Conservation (phyloP, 1,140 invertebrate genomes). For the Nasonia giraulti region DNA sequence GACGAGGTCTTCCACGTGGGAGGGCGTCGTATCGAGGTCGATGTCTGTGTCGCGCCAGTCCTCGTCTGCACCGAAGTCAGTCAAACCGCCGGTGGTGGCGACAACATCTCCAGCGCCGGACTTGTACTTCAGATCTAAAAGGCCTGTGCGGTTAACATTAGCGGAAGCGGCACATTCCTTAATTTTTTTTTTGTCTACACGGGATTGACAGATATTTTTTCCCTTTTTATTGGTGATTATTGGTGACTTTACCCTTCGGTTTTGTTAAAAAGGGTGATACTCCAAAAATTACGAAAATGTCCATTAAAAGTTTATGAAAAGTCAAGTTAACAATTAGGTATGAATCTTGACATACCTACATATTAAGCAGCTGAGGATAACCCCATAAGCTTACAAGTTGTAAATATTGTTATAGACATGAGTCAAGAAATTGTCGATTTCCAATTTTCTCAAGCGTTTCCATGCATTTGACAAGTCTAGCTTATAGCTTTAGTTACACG, state of each 20-base stretch:
- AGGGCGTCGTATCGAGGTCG: constrained; percentile 73
- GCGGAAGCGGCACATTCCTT: constrained; percentile 1
- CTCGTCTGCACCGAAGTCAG: constrained; percentile 88
- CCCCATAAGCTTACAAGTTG: too few species aligned
- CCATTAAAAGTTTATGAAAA: background rate
- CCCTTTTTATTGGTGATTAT: background rate
- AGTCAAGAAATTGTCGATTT: background rate
- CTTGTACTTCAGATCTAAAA: constrained; percentile 83
- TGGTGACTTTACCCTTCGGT: background rate
- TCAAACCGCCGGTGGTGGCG: constrained; percentile 90
- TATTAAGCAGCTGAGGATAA: background rate
- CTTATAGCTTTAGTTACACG: background rate
- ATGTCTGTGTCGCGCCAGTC: constrained; percentile 89
- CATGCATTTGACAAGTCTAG: background rate
- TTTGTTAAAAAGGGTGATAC: background rate
- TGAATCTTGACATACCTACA: background rate
- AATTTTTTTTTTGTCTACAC: background rate
- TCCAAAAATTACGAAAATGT: background rate
- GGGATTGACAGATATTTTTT: background rate
- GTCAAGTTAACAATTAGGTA: background rate
- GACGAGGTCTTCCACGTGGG: constrained; percentile 77
- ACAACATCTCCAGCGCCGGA: constrained; percentile 91
- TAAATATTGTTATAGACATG: background rate
- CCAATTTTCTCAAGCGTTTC: background rate
- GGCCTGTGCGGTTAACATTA: background rate